Evolutionary conservation across 92 coral and sea anemone species (phyloP).

Genomic region (Umimayanthus kanabou): DNA sequence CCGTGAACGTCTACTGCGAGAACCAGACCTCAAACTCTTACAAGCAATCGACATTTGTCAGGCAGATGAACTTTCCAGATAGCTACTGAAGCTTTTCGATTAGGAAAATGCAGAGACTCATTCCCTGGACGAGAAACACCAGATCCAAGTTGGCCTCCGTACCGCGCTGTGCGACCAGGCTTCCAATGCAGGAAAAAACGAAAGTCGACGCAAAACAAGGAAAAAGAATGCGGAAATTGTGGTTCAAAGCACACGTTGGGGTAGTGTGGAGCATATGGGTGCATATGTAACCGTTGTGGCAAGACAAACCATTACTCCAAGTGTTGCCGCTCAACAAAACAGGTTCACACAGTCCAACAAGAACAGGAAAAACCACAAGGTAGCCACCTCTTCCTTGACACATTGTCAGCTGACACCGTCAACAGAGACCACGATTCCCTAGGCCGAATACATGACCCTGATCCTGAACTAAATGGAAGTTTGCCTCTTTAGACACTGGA

Average conservation of each 20-base stretch:
- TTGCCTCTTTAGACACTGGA: too few species aligned
- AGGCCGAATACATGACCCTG: too few species aligned
- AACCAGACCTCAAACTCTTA: slow-evolving; percentile 29
- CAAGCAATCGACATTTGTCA: slow-evolving; percentile 35
- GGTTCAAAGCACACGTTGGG: slow-evolving; percentile 28
- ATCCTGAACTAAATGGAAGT: too few species aligned
- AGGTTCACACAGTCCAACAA: background rate
- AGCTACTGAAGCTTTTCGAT: slow-evolving; percentile 39
- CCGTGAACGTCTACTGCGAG: slow-evolving; percentile 33
- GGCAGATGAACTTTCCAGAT: slow-evolving; percentile 35
- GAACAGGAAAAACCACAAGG: background rate
- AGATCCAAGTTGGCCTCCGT: background rate
- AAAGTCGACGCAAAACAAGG: slow-evolving; percentile 7
- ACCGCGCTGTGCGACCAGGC: slow-evolving; percentile 2
- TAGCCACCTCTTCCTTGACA: too few species aligned
- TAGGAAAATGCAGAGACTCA: background rate
- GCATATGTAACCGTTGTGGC: slow-evolving; percentile 21
- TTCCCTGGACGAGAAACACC: background rate
- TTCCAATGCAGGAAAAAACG: background rate
- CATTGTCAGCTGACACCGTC: too few species aligned
- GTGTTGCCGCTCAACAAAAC: background rate
- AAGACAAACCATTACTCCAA: slow-evolving; percentile 35
- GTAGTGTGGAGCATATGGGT: slow-evolving; percentile 33
- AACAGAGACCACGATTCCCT: too few species aligned
- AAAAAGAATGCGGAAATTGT: slow-evolving; percentile 39